Evolutionary conservation across 2,888 invertebrate genomes (phyloP), one percentile per base, ranked within the genome.

Genomic region (Leucoma salicis): DNA sequence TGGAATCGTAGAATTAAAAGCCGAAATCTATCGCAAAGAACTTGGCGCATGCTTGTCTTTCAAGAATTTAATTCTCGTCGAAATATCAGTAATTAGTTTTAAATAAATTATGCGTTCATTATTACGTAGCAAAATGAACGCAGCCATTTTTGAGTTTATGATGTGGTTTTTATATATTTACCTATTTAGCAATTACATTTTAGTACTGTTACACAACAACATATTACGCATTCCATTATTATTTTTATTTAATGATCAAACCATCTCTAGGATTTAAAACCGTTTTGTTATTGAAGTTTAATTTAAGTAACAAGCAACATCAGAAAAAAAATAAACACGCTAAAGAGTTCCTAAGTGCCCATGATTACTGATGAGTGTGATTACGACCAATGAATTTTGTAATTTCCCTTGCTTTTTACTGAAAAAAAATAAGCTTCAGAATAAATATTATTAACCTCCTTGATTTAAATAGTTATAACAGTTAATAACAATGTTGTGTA

Each of bases 321-420:
- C 38, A 57, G 37, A 40, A 18, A 39, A 39, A 61, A 49, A 46
- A 31, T 15, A 31, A 31, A 42, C 36, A 59, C 39, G 46, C 53
- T 63, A 59, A 57, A 14, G 12, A 53, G 74, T 74, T 74, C 64
- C 72, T 76, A 76, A 41, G 69, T 74, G 71, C 68, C 66, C 71
- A 71, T 63, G 57, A 64, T 39, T 78, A 78, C 66, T 33, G 46
- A 82, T 81, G 78, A 61, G 41, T 41, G 58, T 76, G 78, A 63
- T 4, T 49, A 62, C 67, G 74, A 63, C 57, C 42, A 43, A 46
- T 59, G 47, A 42, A 52, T 44, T 52, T 42, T 41, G 35, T 32
- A 14, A n/a, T 18, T 42, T 49, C 48, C 43, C 66, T 62, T 68
- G 65, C 58, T 56, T 63, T 63, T 67, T 64, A 66, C 50, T 29